A percentile compares a stretch with the other conserved stretches of the same genome.
phyloP scores from a whole-genome alignment of 2,113 vertebrate genomes.

The Tragulus kanchil region DNA sequence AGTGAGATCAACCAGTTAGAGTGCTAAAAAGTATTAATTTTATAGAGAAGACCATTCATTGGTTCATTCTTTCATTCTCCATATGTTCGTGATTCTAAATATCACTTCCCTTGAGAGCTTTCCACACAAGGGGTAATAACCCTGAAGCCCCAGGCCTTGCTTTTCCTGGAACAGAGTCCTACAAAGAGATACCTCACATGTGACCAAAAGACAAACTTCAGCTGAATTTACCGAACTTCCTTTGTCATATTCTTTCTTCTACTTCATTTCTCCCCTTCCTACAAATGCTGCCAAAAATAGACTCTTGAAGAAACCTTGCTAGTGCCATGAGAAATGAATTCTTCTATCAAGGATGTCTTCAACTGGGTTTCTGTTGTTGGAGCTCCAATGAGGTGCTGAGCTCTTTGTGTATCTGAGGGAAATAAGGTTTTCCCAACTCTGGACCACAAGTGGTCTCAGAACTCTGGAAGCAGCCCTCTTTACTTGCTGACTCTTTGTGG shows the following conservation, averaged over 20 bases:
- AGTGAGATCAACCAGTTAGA: neutral
- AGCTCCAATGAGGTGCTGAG: accelerated
- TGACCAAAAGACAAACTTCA: neutral
- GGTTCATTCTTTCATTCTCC: neutral
- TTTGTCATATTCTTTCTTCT: neutral
- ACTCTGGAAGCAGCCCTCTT: neutral
- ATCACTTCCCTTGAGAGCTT: neutral
- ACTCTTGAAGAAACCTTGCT: neutral
- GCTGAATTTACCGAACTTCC: neutral
- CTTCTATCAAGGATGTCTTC: neutral
- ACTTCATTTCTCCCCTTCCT: neutral
- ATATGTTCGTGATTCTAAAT: neutral
- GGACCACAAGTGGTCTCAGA: neutral
- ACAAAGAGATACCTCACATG: neutral
- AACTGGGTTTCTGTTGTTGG: neutral
- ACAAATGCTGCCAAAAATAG: neutral
- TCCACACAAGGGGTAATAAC: neutral
- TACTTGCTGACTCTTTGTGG: neutral
- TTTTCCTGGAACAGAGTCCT: neutral
- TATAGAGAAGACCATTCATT: neutral
- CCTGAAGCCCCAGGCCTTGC: accelerated
- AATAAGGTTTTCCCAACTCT: neutral
- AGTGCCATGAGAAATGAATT: accelerated
- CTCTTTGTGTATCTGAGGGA: neutral
- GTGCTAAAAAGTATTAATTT: neutral